phyloP scores from a whole-genome alignment of 2,888 invertebrate species.

The Disparrhopalites patrizii region DNA sequence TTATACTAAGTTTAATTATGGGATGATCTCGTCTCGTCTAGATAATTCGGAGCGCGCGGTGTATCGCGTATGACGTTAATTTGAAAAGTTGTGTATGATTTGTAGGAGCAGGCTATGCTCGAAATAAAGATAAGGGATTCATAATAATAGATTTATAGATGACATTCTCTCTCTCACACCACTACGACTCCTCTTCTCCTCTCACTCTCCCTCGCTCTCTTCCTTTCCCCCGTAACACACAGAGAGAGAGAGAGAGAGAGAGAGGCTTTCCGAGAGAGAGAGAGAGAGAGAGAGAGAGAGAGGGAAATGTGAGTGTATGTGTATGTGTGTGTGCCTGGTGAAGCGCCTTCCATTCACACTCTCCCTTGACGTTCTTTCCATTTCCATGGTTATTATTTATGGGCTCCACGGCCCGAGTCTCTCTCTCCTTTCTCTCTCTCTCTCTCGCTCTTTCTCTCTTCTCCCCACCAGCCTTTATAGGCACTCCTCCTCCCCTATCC shows the following conservation, averaged over 20 bases:
- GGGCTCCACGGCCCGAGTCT: conserved; percentile 31
- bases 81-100: conserved; percentile 49
- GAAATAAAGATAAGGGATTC: conserved; percentile 45
- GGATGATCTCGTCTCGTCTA: conserved; percentile 46
- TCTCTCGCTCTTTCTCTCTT: conserved; percentile 34
- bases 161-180: no score
- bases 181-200: no score
- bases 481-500: conserved; percentile 38
- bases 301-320: no score
- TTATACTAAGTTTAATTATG: conserved; percentile 43
- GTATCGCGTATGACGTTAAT: conserved; percentile 48
- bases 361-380: conserved; percentile 48
- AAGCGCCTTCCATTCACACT: conserved; percentile 48
- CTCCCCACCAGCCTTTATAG: conserved; percentile 43
- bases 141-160: conserved; percentile 48
- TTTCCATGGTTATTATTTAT: conserved; percentile 49
- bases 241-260: no score
- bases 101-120: conserved; percentile 37
- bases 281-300: no score
- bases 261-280: no score
- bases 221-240: no score
- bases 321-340: no score
- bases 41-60: conserved; percentile 35
- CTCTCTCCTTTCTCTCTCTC: conserved; percentile 32
- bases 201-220: background rate